phyloP scores from a whole-genome alignment of 2,888 invertebrate genomes.

The Protula sp. region DNA sequence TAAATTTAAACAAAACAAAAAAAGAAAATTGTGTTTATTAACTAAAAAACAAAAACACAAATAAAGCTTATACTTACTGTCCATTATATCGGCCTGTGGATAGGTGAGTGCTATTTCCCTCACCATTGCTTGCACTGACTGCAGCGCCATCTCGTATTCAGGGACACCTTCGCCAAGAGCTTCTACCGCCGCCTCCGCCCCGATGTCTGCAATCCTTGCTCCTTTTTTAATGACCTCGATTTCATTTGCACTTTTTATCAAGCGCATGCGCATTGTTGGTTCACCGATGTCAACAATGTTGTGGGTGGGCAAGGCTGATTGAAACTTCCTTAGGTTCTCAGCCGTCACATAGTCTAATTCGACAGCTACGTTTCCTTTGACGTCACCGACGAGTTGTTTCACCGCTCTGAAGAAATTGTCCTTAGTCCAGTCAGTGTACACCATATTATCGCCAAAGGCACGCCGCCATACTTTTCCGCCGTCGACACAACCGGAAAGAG shows the following conservation, averaged over 20 bases:
- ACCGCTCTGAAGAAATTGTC: constrained; percentile 18
- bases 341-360: constrained; percentile 18
- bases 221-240: constrained; percentile 10
- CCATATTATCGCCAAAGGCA: constrained; percentile 10
- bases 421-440: constrained; percentile 19
- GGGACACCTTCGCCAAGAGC: constrained; percentile 11
- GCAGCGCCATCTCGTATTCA: constrained; percentile 19
- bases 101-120: constrained; percentile 15
- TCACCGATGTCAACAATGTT: constrained; percentile 11
- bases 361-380: constrained; percentile 6
- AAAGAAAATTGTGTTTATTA: no score
- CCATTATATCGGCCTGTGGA: constrained; percentile 10
- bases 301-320: neutral
- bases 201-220: constrained; percentile 15
- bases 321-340: constrained; percentile 10
- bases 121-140: constrained; percentile 9
- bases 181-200: constrained; percentile 12
- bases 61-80: no score
- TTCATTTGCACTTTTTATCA: constrained; percentile 15
- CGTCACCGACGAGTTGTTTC: neutral
- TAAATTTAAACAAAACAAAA: no score
- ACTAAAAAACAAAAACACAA: no score
- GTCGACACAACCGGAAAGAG: constrained; percentile 11
- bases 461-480: constrained; percentile 18
- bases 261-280: constrained; percentile 10